phyloP scores from a whole-genome alignment of 2,797 vertebrate species.

The Oreonectes daqikongensis region DNA sequence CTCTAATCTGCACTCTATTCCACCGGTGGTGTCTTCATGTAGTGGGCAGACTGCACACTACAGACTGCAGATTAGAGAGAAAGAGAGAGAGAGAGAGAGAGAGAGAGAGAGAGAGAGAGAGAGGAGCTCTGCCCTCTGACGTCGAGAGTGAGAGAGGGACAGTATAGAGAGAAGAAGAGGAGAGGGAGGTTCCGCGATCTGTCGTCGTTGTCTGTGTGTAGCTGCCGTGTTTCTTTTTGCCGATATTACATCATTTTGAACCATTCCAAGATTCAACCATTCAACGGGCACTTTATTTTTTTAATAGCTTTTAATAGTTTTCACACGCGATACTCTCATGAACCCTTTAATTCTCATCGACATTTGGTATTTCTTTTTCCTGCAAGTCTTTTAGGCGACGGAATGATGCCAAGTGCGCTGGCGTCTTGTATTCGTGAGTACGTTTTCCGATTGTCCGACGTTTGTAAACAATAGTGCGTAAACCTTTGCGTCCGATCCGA shows the following conservation, averaged over 20 bases:
- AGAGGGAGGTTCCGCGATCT: constrained; percentile 49
- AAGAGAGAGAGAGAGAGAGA: constrained; percentile 38
- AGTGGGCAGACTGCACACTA: constrained; percentile 49
- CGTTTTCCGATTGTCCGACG: constrained; percentile 33
- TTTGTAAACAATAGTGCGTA: constrained; percentile 40
- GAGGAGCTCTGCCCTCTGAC: constrained; percentile 52
- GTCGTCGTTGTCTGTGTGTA: constrained; percentile 49
- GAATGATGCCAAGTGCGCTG: constrained; percentile 59
- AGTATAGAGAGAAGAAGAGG: constrained; percentile 39
- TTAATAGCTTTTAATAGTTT: background rate
- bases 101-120: constrained; percentile 36
- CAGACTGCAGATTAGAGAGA: constrained; percentile 57
- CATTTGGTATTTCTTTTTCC: constrained; percentile 52
- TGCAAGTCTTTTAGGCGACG: constrained; percentile 54
- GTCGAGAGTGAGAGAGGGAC: constrained; percentile 47
- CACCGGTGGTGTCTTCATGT: constrained; percentile 50
- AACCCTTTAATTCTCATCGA: constrained; percentile 47
- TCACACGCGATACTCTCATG: constrained; percentile 49
- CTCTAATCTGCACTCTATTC: constrained; percentile 56
- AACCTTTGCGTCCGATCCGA: constrained; percentile 33
- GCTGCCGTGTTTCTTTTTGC: constrained; percentile 43
- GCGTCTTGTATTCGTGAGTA: constrained; percentile 60
- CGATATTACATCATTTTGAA: constrained; percentile 39
- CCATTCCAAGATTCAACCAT: no score
- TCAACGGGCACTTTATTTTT: background rate